Evolutionary conservation across 1,140 invertebrate genomes (phyloP).

Genomic region (Hormaphis cornu): DNA sequence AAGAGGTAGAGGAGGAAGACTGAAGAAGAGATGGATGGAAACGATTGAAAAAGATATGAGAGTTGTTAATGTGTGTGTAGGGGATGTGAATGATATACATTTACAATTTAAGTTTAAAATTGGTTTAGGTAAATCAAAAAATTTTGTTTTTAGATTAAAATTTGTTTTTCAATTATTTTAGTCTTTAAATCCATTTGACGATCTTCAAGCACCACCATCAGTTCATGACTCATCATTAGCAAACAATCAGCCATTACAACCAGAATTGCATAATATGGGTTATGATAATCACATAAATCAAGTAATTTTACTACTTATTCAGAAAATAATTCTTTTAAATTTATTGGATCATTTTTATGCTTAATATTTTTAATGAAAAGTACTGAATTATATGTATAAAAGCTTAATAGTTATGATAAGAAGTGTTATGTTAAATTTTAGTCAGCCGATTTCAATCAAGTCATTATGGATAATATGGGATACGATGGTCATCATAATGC

Average conservation of each 20-base stretch:
- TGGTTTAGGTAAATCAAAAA: too few relatives aligned
- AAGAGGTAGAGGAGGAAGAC: too few relatives aligned
- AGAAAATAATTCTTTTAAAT: not conserved
- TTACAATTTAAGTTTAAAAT: too few relatives aligned
- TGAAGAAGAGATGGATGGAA: too few relatives aligned
- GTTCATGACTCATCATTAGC: not conserved
- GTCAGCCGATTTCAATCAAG: constrained; percentile 20
- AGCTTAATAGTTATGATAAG: not conserved
- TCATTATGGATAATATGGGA: constrained; percentile 60
- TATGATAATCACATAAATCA: constrained; percentile 25
- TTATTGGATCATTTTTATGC: not conserved
- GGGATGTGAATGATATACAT: too few relatives aligned
- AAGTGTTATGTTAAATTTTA: not conserved
- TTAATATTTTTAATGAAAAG: not conserved
- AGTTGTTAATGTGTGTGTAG: too few relatives aligned
- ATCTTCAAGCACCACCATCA: constrained; percentile 7
- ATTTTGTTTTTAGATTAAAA: not conserved
- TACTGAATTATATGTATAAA: too few relatives aligned
- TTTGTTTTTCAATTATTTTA: not conserved
- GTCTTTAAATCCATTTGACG: constrained; percentile 21
- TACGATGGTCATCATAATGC: constrained; percentile 64
- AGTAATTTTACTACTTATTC: not conserved
- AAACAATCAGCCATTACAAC: not conserved
- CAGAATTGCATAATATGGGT: constrained; percentile 26
- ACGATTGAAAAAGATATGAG: too few relatives aligned